These are phyloP conservation scores for Drosophila fungiperda DNA, from an alignment of 2,888 invertebrate genomes.

Conservation along the genomic window DNA sequence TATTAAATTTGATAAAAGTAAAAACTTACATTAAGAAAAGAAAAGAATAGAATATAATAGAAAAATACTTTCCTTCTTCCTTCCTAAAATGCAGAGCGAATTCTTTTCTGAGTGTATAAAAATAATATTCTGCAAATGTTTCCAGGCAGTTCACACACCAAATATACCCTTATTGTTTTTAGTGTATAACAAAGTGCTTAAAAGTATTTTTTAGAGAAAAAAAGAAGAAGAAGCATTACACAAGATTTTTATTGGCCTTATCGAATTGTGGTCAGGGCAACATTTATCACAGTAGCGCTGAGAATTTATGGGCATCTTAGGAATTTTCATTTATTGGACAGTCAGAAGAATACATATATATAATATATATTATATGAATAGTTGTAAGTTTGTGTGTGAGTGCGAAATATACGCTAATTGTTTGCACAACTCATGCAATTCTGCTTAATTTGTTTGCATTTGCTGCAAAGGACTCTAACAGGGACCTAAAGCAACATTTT, in stretches of 20 bases:
- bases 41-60: no score
- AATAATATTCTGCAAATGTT: not conserved
- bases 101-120: not conserved
- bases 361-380: constrained; percentile 13
- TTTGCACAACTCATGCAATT: constrained; percentile 49
- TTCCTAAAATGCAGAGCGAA: not conserved
- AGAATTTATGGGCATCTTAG: constrained; percentile 64
- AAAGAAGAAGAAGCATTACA: constrained; percentile 6
- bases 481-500: constrained; percentile 20
- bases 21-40: no score
- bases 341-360: not conserved
- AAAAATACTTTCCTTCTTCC: no score
- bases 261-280: constrained; percentile 48
- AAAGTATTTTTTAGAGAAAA: constrained; percentile 10
- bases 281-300: constrained; percentile 53
- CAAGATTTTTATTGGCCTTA: constrained; percentile 31
- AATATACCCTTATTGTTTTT: not conserved
- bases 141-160: not conserved
- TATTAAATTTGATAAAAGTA: no score
- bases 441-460: constrained; percentile 62
- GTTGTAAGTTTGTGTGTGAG: constrained; percentile 9
- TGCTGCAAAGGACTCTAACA: constrained; percentile 16
- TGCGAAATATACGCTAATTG: constrained; percentile 47
- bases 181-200: constrained; percentile 22
- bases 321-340: constrained; percentile 70